Percentiles rank a stretch among this genome's conserved stretches.
phyloP scores from a whole-genome alignment of 2,113 vertebrate species.

The Copsychus sechellarum region DNA sequence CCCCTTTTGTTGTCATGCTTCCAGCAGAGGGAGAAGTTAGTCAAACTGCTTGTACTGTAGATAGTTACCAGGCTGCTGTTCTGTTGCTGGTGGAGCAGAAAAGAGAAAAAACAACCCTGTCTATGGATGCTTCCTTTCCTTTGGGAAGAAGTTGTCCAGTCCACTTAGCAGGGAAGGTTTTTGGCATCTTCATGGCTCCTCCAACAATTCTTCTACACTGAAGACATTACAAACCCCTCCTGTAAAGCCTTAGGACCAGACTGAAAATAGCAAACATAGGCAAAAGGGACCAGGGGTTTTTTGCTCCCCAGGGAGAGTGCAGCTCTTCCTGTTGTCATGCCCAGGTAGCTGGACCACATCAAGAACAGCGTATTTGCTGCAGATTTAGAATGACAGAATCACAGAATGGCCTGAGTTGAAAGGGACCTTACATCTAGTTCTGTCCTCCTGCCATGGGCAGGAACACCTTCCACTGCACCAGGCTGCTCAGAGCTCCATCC shows the following conservation, averaged over 20 bases:
- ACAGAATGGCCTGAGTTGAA: not conserved
- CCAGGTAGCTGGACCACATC: not conserved
- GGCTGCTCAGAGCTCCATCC: rapidly evolving
- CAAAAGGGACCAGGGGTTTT: not conserved
- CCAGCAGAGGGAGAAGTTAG: constrained; percentile 9
- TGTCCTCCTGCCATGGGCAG: not conserved
- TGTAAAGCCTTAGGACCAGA: not conserved
- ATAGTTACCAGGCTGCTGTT: not conserved
- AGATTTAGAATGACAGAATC: not conserved
- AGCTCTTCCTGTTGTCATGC: not conserved
- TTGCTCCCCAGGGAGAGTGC: not conserved
- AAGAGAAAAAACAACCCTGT: not conserved
- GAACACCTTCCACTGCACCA: not conserved
- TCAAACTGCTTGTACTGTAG: not conserved
- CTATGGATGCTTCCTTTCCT: rapidly evolving
- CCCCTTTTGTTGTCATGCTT: not conserved
- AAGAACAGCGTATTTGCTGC: not conserved
- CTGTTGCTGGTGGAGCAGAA: not conserved
- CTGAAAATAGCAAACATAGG: not conserved
- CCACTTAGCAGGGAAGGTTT: not conserved
- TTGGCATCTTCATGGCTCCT: not conserved
- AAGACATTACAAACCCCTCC: not conserved
- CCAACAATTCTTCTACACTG: not conserved
- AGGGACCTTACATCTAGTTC: not conserved
- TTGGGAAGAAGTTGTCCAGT: not conserved